Conservation (phyloP, 2,113 vertebrate genomes). For the Loxodonta africana region DNA sequence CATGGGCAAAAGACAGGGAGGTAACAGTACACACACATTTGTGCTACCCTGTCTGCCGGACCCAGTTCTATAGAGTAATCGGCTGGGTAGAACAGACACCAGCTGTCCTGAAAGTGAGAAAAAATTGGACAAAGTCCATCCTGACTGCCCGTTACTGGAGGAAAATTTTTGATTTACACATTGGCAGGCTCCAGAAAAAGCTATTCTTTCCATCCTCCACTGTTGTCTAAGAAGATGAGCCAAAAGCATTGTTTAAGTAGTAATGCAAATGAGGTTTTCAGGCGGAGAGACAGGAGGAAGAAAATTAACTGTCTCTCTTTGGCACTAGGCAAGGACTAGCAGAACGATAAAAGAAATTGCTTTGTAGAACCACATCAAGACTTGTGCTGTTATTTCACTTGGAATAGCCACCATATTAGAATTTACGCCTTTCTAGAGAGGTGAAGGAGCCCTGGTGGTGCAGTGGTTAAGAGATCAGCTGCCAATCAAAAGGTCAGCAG, state of each 20-base stretch:
- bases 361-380: neutral
- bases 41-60: neutral
- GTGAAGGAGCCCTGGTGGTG: neutral
- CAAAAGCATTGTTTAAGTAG: conserved; percentile 20
- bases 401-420: neutral
- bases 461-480: neutral
- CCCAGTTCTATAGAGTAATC: conserved; percentile 8
- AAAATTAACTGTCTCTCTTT: neutral
- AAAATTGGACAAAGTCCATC: neutral
- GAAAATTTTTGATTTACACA: conserved; percentile 44
- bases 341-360: neutral
- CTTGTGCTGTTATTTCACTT: neutral
- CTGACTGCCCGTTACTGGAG: neutral
- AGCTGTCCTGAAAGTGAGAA: conserved; percentile 10
- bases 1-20: neutral
- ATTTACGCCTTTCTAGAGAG: neutral
- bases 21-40: neutral
- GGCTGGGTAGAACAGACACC: neutral
- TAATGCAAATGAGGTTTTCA: conserved; percentile 62
- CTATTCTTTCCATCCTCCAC: neutral
- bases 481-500: no score
- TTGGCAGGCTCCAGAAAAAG: conserved; percentile 13
- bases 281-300: conserved; percentile 33
- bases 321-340: neutral
- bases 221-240: conserved; percentile 31